phyloP scores from a whole-genome alignment of 2,113 vertebrate genomes.

The Acanthochromis polyacanthus region DNA sequence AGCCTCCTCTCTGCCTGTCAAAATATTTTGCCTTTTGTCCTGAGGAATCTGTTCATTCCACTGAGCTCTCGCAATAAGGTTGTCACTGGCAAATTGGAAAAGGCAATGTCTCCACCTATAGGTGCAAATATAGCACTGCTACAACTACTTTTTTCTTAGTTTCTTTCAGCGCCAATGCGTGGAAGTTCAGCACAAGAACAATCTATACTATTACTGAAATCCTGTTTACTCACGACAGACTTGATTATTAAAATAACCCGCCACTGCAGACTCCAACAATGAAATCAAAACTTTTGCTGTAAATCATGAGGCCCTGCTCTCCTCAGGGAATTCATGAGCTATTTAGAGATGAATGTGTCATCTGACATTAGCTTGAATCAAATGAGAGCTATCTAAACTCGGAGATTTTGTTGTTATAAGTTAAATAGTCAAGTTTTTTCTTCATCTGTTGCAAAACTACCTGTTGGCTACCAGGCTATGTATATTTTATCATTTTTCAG shows the following conservation, averaged over 20 bases:
- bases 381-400: too few species aligned
- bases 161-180: not conserved
- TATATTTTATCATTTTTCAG: too few species aligned
- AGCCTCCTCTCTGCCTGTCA: conserved; percentile 79
- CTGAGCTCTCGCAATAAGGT: conserved; percentile 8
- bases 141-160: conserved; percentile 5
- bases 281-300: not conserved
- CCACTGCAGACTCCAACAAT: not conserved
- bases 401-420: too few species aligned
- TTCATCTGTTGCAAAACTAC: too few species aligned
- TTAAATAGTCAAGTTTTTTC: too few species aligned
- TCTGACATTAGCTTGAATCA: too few species aligned
- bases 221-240: not conserved
- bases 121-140: conserved; percentile 48
- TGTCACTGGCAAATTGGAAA: conserved; percentile 34
- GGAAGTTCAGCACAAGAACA: not conserved
- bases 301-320: not conserved
- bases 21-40: conserved; percentile 82
- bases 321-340: too few species aligned
- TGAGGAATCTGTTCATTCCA: conserved; percentile 71
- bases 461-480: too few species aligned
- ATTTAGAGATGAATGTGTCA: not conserved
- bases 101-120: conserved; percentile 83
- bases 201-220: not conserved
- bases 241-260: too few species aligned